Conservation (phyloP, 2,888 invertebrate genomes). For the Archips xylosteana region DNA sequence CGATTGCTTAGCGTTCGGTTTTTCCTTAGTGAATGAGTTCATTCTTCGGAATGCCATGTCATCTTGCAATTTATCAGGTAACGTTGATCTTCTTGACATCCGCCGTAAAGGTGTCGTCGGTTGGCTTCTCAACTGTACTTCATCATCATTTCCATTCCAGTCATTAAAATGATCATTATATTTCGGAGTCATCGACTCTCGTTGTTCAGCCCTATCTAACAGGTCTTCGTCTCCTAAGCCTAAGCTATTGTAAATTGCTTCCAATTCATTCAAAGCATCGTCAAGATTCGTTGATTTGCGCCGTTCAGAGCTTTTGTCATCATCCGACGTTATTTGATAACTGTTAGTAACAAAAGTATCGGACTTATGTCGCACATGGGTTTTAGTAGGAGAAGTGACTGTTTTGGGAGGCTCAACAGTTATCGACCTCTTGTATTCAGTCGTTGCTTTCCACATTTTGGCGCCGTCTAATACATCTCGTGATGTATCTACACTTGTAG, state of each 20-base stretch:
- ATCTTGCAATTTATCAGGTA: slow-evolving; percentile 89
- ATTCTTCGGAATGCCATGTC: slow-evolving; percentile 93
- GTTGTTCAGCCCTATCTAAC: slow-evolving; percentile 91
- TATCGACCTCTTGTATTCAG: slow-evolving; percentile 76
- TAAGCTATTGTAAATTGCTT: slow-evolving; percentile 95
- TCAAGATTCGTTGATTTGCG: slow-evolving; percentile 92
- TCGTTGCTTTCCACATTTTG: slow-evolving; percentile 80
- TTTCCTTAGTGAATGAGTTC: slow-evolving; percentile 84
- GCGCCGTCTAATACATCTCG: slow-evolving; percentile 73
- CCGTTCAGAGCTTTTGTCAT: slow-evolving; percentile 79
- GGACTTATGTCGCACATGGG: slow-evolving; percentile 78
- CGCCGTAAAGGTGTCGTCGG: slow-evolving; percentile 77
- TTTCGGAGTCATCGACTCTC: slow-evolving; percentile 87
- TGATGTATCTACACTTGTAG: slow-evolving; percentile 51
- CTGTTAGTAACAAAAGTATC: slow-evolving; percentile 72
- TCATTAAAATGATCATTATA: slow-evolving; percentile 79
- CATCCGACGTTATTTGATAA: slow-evolving; percentile 77
- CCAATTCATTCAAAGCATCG: slow-evolving; percentile 95
- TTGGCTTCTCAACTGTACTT: slow-evolving; percentile 77
- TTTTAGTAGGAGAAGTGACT: slow-evolving; percentile 71
- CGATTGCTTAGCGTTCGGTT: slow-evolving; percentile 71
- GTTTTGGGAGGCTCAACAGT: slow-evolving; percentile 71
- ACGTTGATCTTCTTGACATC: slow-evolving; percentile 75
- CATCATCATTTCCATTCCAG: slow-evolving; percentile 82
- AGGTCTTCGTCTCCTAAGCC: slow-evolving; percentile 94